These are phyloP conservation scores for Phymatocera aterrima DNA, from an alignment of 2,888 invertebrate species.

Conservation along the genomic window DNA sequence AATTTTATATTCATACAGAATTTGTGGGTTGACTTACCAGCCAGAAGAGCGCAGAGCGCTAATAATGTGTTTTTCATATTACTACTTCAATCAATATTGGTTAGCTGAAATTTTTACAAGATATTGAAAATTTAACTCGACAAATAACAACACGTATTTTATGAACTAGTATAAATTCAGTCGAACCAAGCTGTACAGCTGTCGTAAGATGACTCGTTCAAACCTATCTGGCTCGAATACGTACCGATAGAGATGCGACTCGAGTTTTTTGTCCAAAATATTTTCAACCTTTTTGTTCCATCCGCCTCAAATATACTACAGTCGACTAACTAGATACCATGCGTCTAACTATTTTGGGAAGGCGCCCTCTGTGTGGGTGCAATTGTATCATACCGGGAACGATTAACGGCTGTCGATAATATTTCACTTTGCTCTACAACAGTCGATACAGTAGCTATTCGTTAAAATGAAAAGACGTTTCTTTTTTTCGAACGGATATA, in stretches of 20 bases:
- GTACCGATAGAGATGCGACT: not conserved
- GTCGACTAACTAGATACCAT: too few relatives aligned
- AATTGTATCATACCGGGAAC: not conserved
- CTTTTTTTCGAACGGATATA: too few relatives aligned
- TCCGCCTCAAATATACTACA: too few relatives aligned
- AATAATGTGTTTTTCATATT: conserved; percentile 72
- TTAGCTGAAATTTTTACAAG: not conserved
- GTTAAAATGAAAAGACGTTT: too few relatives aligned
- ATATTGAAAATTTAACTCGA: not conserved
- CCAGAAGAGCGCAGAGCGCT: conserved; percentile 74
- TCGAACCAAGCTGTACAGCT: not conserved
- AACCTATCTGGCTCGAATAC: not conserved
- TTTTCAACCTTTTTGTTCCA: not conserved
- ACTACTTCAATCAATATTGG: not conserved
- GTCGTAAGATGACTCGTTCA: not conserved
- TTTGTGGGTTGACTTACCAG: conserved; percentile 73
- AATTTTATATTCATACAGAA: conserved; percentile 19
- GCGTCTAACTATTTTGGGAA: too few relatives aligned
- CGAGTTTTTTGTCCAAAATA: not conserved
- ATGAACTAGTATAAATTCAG: too few relatives aligned
- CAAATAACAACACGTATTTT: not conserved
- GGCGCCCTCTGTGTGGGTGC: not conserved
- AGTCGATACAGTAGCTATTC: not conserved
- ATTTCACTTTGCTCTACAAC: not conserved
- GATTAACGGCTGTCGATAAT: not conserved